phyloP scores from a whole-genome alignment of 2,113 vertebrate species.

The Tragelaphus buxtoni region DNA sequence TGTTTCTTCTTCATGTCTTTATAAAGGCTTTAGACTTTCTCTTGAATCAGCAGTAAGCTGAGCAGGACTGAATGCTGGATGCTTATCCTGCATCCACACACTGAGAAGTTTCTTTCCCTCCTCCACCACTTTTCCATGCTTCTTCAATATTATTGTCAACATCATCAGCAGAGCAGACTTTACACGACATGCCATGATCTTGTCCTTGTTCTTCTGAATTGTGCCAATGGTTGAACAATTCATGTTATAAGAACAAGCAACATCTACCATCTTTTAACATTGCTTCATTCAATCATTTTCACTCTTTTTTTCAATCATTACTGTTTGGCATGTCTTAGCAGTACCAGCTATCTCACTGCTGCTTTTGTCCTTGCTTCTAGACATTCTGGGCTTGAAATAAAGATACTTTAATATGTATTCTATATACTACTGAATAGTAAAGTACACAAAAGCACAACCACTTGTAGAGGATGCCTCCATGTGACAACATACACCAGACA shows the following conservation, averaged over 20 bases:
- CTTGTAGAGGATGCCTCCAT: not conserved
- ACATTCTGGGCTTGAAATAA: not conserved
- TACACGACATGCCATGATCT: not conserved
- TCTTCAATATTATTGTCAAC: not conserved
- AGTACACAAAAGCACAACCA: not conserved
- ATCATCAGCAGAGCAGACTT: not conserved
- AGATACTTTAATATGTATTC: not conserved
- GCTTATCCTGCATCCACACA: rapidly evolving
- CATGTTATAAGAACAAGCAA: not conserved
- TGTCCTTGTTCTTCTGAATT: not conserved
- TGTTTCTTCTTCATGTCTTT: not conserved
- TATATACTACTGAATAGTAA: not conserved
- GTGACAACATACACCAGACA: not conserved
- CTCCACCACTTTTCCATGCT: not conserved
- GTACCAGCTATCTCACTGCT: not conserved
- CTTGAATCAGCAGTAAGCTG: not conserved
- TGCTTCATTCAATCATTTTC: not conserved
- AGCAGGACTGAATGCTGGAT: not conserved
- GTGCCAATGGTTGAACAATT: not conserved
- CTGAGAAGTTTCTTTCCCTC: not conserved
- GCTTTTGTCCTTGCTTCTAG: not conserved
- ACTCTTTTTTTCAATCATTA: not conserved
- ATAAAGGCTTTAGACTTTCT: not conserved
- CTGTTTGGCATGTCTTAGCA: not conserved
- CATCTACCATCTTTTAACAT: not conserved